These are phyloP conservation scores for Hippocampus barbouri DNA, from an alignment of 2,113 vertebrate species.

Conservation along the genomic window DNA sequence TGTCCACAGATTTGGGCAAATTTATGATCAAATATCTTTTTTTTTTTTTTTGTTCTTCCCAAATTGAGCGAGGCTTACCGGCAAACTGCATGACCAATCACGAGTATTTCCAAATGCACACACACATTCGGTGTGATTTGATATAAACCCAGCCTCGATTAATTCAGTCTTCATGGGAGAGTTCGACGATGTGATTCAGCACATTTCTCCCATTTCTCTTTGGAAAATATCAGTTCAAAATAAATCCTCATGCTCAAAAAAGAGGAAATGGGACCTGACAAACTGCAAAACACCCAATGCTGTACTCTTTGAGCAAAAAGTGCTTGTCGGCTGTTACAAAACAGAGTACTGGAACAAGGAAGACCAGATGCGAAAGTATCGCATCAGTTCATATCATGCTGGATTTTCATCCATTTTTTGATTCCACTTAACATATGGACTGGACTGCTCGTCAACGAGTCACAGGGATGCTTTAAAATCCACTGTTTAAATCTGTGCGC, in stretches of 20 bases:
- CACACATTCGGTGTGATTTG: too few species aligned
- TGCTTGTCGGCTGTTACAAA: too few species aligned
- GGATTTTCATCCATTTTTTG: too few species aligned
- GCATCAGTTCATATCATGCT: too few species aligned
- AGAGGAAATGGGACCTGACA: background rate
- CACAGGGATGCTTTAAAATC: background rate
- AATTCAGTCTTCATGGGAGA: background rate
- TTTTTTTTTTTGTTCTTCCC: too few species aligned
- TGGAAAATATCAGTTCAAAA: background rate
- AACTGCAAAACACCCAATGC: background rate
- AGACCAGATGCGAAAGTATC: too few species aligned
- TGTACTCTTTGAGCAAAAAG: too few species aligned
- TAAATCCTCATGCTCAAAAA: background rate
- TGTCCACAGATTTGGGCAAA: background rate
- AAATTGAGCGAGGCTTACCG: background rate
- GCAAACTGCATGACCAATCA: background rate
- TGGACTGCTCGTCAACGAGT: background rate
- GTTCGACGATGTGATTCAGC: background rate
- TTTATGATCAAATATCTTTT: background rate
- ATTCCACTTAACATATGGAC: too few species aligned
- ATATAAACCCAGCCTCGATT: too few species aligned
- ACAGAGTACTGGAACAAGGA: too few species aligned
- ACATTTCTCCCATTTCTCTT: background rate
- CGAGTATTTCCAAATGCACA: too few species aligned
- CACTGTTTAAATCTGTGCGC: constrained; percentile 31